Conservation (phyloP, 2,113 vertebrate genomes). For the Esox niger region DNA sequence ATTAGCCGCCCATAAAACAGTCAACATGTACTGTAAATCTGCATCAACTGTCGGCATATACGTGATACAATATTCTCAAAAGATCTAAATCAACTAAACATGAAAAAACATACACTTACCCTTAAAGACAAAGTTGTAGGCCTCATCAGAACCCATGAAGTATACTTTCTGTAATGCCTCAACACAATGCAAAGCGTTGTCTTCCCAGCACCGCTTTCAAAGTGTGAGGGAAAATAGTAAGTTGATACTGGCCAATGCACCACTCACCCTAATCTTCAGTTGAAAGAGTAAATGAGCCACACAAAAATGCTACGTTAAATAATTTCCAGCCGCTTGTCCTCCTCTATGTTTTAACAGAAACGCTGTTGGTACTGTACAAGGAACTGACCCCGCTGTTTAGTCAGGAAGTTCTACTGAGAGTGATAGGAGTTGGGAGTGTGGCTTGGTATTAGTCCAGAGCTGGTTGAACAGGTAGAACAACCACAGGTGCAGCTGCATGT, state of each 20-base stretch:
- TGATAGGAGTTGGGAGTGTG: constrained; percentile 46
- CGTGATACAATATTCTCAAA: neutral
- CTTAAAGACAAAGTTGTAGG: constrained; percentile 97
- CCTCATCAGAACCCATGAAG: constrained; percentile 81
- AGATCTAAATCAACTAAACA: neutral
- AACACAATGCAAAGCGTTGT: constrained; percentile 20
- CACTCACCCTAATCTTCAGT: constrained; percentile 17
- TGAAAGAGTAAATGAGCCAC: constrained; percentile 10
- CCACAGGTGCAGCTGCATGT: constrained; percentile 41
- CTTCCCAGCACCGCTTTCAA: constrained; percentile 26
- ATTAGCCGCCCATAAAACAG: too few relatives aligned
- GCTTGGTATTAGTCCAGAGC: constrained; percentile 22
- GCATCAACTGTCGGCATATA: too few relatives aligned
- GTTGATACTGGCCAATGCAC: constrained; percentile 29
- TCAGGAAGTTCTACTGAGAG: constrained; percentile 42
- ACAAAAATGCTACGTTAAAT: constrained; percentile 12
- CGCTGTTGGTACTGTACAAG: constrained; percentile 61
- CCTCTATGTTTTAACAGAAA: constrained; percentile 21
- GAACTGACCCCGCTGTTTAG: constrained; percentile 43
- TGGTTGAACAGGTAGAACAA: constrained; percentile 66
- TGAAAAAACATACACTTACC: constrained; percentile 69
- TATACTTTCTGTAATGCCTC: constrained; percentile 43
- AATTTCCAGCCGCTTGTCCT: constrained; percentile 26
- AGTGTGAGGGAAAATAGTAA: constrained; percentile 34
- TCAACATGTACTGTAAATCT: too few relatives aligned